A percentile compares a stretch with the other conserved stretches of the same genome.
Conservation (phyloP, 2,113 vertebrate species). For the Rhineura floridana region DNA sequence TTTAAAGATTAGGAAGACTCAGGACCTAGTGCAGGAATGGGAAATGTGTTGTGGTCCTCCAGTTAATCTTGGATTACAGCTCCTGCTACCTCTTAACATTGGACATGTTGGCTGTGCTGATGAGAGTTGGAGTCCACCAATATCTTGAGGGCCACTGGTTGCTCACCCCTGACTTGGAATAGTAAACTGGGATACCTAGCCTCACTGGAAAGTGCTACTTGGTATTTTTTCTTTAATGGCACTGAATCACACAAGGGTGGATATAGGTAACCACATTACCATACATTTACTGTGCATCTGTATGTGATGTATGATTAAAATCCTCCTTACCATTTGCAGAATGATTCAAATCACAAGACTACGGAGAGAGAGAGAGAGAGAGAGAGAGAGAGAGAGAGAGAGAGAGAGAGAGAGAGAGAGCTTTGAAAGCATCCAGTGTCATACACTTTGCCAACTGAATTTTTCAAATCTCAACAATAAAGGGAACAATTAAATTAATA, state of each 20-base stretch:
- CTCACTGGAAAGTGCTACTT: neutral
- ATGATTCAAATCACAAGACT: neutral
- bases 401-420: too few relatives aligned
- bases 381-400: too few relatives aligned
- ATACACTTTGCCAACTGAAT: too few relatives aligned
- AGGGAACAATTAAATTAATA: too few relatives aligned
- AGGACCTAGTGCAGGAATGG: neutral
- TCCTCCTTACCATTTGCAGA: neutral
- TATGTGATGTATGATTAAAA: neutral
- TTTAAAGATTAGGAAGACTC: neutral
- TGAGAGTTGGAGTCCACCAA: too few relatives aligned
- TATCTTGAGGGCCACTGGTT: too few relatives aligned
- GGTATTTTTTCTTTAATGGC: neutral
- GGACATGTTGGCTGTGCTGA: too few relatives aligned
- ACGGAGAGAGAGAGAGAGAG: neutral
- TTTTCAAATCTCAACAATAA: too few relatives aligned
- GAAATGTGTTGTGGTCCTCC: too few relatives aligned
- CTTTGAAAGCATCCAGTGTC: neutral
- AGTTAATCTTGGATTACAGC: too few relatives aligned
- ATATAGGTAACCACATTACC: neutral
- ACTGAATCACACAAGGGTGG: too few relatives aligned
- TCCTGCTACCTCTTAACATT: too few relatives aligned
- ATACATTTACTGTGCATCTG: neutral
- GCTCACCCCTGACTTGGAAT: neutral
- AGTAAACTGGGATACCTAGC: neutral